A percentile compares a stretch with the other conserved stretches of the same genome.
These are phyloP conservation scores for Peromyscus polionotus DNA, from an alignment of 2,113 vertebrate species.

Conservation along the genomic window DNA sequence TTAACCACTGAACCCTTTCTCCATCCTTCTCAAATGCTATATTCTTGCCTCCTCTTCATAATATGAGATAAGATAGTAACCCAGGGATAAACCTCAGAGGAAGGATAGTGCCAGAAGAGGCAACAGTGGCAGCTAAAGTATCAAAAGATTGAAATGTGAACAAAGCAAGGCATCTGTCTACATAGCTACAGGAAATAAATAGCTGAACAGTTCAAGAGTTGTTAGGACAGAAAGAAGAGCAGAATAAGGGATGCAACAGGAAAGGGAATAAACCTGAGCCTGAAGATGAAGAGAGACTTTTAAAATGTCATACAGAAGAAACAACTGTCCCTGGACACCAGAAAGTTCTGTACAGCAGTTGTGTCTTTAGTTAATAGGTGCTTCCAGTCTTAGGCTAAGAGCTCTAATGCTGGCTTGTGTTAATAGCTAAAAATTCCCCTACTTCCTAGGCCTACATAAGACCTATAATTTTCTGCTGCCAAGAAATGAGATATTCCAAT, in stretches of 20 bases:
- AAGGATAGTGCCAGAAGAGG: neutral
- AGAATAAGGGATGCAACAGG: neutral
- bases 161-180: neutral
- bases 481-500: neutral
- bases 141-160: neutral
- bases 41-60: neutral
- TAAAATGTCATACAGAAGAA: neutral
- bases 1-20: neutral
- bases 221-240: neutral
- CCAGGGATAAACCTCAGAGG: neutral
- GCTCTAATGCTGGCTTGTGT: neutral
- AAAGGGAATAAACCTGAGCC: neutral
- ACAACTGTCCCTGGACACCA: neutral
- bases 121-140: neutral
- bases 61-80: neutral
- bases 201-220: neutral
- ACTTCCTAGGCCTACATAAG: neutral
- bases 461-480: neutral
- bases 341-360: neutral
- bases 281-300: neutral
- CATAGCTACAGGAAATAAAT: neutral
- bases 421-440: neutral
- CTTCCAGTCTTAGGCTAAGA: neutral
- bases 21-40: neutral
- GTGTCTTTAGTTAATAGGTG: neutral